A percentile compares a stretch with the other conserved stretches of the same genome.
phyloP scores from a whole-genome alignment of 2,113 vertebrate genomes.

The Melanerpes aurifrons region DNA sequence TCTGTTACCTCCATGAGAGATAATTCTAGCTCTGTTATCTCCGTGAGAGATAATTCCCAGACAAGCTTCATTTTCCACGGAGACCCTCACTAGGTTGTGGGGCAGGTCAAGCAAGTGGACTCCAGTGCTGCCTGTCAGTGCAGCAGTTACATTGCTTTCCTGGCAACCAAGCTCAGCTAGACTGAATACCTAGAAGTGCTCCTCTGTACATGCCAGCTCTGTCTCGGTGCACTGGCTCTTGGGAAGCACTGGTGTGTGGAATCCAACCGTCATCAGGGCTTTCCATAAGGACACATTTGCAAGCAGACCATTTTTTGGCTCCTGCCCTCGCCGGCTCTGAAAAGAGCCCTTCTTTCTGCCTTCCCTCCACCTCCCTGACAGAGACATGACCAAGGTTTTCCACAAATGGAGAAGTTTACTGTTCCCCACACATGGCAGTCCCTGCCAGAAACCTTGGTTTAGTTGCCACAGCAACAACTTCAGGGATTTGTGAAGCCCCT shows the following conservation, averaged over 20 bases:
- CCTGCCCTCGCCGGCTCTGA: slow-evolving; percentile 22
- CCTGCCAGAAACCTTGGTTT: slow-evolving; percentile 46
- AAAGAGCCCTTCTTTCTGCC: slow-evolving; percentile 64
- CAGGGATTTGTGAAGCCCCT: slow-evolving; percentile 13
- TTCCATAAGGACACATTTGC: slow-evolving; percentile 44
- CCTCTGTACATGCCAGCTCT: not conserved
- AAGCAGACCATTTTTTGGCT: slow-evolving; percentile 38
- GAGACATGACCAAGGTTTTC: slow-evolving; percentile 70
- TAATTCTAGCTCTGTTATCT: not conserved
- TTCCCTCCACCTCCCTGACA: slow-evolving; percentile 40
- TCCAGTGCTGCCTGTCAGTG: not conserved
- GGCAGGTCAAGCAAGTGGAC: not conserved
- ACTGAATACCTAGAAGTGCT: not conserved
- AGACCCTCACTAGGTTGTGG: not conserved
- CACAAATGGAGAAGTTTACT: slow-evolving; percentile 62
- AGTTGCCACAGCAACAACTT: slow-evolving; percentile 60
- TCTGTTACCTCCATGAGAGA: not conserved
- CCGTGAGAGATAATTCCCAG: not conserved
- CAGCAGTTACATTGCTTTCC: not conserved
- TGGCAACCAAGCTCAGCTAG: not conserved
- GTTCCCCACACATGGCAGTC: not conserved
- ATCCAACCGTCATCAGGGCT: not conserved
- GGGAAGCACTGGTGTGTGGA: slow-evolving; percentile 34
- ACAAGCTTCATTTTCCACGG: not conserved
- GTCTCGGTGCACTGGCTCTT: not conserved